Evolutionary conservation across 2,113 vertebrate genomes (phyloP), one percentile per base, ranked within the genome.

Genomic region (Erinaceus europaeus): DNA sequence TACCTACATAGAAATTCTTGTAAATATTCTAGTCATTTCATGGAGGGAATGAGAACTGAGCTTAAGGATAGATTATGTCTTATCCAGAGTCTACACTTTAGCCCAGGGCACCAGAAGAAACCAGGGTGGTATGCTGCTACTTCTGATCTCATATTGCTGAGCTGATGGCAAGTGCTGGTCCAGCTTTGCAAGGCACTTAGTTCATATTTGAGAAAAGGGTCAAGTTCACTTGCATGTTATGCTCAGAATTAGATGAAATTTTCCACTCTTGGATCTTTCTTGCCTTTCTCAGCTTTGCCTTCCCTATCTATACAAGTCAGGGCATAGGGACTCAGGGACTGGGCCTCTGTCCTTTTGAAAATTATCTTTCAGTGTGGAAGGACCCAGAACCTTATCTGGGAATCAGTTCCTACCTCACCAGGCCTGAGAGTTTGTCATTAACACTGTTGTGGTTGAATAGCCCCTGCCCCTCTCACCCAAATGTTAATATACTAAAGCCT

Each of bases 21-120:
- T 17, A 10, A 0, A 1, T 6, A 0, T 34, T 18, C 5, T 38
- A 6, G 46, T n/a, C 25, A 0, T 8, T 18, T 5, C 2, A 3
- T 6, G 17, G 36, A 25, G 46, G 59, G 46, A 25, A 42, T 2
- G 17, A 5, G 25, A 44, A 34, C 5, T 57, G 12, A 29, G 23
- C 10, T 0, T 2, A 21, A 15, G 17, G 34, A 5, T 12, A 42
- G 21, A 27, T 2, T 5, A 3, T 5, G 32, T 17, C 23, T 2
- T 8, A 17, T 21, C 23, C 17, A 14, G 40, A 55, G 3, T 4
- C 52, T 50, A 32, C 1, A 0, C 21, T 38, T 36, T 0, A 12
- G 2, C 29, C 40, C 1, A 6, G 48, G 73, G 20, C 1, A 11
- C n/a, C 0, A 0, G 17, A 52, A 11, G 15, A 4, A 38, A 20